These are phyloP conservation scores for Brachionus calyciflorus DNA, from an alignment of 1,140 invertebrate species.

Conservation along the genomic window DNA sequence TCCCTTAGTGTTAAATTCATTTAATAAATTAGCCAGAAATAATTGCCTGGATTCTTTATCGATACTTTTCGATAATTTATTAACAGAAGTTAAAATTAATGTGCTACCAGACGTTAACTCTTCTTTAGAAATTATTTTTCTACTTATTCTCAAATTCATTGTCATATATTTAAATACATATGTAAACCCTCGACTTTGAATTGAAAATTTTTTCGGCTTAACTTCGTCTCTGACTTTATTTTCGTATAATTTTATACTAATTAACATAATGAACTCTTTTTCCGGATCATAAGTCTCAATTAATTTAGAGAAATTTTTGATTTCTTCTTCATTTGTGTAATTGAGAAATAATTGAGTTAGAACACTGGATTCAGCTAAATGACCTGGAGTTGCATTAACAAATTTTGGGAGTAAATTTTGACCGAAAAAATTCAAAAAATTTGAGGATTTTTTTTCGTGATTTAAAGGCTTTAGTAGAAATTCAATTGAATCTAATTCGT, in stretches of 20 bases:
- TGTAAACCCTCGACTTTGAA: neutral
- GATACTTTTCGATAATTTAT: neutral
- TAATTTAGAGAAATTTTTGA: neutral
- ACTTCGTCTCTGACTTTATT: neutral
- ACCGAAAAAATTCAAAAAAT: slow-evolving; percentile 42
- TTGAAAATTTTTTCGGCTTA: neutral
- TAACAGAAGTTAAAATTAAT: slow-evolving; percentile 15
- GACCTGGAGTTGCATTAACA: neutral
- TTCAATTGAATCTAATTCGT: neutral
- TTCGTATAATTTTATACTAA: neutral
- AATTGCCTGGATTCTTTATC: slow-evolving; percentile 5
- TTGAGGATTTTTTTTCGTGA: neutral
- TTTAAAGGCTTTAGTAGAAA: neutral
- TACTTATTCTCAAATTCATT: neutral
- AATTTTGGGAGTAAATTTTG: slow-evolving; percentile 25
- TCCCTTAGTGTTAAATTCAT: slow-evolving; percentile 22
- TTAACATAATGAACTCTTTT: slow-evolving; percentile 11
- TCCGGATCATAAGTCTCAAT: neutral
- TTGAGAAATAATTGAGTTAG: slow-evolving; percentile 20
- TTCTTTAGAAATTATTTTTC: neutral
- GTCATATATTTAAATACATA: slow-evolving; percentile 38
- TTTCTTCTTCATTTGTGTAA: neutral
- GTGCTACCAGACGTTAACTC: neutral
- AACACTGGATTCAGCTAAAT: neutral
- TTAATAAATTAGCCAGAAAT: slow-evolving; percentile 32